phyloP scores from a whole-genome alignment of 2,113 vertebrate species.

The Todiramphus saurophagus region DNA sequence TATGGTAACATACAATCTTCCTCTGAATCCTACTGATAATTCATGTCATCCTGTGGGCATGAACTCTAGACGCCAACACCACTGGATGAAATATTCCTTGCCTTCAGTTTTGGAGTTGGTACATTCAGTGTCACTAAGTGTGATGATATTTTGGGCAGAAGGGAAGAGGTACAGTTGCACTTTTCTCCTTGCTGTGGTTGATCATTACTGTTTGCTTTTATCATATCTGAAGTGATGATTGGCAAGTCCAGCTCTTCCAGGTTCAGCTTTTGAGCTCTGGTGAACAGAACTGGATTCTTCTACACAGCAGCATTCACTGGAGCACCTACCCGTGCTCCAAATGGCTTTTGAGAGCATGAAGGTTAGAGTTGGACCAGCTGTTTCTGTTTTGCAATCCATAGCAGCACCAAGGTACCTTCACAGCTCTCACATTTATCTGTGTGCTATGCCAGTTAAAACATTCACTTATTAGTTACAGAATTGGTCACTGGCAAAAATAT shows the following conservation, averaged over 20 bases:
- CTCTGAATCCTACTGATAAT: background rate
- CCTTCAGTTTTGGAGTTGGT: background rate
- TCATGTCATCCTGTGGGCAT: background rate
- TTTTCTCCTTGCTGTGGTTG: background rate
- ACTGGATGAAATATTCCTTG: background rate
- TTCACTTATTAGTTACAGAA: background rate
- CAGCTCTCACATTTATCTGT: background rate
- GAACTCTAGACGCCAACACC: background rate
- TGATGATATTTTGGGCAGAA: background rate
- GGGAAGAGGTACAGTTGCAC: background rate
- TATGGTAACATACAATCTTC: background rate
- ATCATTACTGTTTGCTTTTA: background rate
- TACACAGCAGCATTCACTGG: background rate
- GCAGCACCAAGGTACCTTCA: background rate
- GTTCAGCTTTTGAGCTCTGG: background rate
- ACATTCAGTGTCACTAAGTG: background rate
- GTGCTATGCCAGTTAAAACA: background rate
- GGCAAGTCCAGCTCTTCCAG: background rate
- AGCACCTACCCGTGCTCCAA: background rate
- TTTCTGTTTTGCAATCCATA: background rate
- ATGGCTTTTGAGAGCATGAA: background rate
- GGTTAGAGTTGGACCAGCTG: background rate
- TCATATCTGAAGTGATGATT: background rate
- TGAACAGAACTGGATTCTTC: background rate
- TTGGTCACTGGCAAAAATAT: background rate